These are phyloP conservation scores for Parazoanthus swiftii DNA, from an alignment of 92 coral and sea anemone species.

Conservation along the genomic window DNA sequence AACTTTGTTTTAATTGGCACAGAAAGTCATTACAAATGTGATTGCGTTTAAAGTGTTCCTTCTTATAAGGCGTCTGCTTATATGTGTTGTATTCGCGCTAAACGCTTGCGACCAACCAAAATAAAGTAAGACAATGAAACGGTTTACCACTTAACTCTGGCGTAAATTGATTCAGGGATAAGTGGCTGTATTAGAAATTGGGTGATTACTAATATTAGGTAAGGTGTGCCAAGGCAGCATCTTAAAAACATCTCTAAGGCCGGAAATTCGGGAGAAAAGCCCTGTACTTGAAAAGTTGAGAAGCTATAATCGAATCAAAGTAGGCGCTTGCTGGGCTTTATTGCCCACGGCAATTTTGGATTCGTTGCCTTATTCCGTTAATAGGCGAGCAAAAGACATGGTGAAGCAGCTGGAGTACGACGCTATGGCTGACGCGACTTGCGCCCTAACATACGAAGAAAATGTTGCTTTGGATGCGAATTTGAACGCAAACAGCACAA, in stretches of 20 bases:
- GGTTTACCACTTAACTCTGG: background rate
- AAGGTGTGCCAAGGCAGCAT: conserved; percentile 1
- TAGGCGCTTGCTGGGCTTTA: conserved; percentile 18
- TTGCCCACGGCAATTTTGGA: conserved; percentile 31
- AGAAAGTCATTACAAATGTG: background rate
- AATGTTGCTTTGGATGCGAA: conserved; percentile 26
- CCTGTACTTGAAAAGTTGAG: background rate
- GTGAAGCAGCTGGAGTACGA: conserved; percentile 26
- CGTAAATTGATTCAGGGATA: conserved; percentile 17
- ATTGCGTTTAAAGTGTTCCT: background rate
- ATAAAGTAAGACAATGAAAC: background rate
- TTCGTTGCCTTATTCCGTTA: background rate
- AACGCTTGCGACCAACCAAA: conserved; percentile 17
- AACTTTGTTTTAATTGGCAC: background rate
- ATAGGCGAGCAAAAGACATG: background rate
- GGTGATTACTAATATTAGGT: background rate
- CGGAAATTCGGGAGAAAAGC: background rate
- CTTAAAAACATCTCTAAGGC: background rate
- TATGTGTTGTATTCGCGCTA: conserved; percentile 2
- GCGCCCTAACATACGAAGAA: conserved; percentile 17
- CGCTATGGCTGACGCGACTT: conserved; percentile 23
- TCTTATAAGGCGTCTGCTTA: conserved; percentile 1
- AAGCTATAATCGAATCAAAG: background rate
- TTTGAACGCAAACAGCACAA: conserved; percentile 6
- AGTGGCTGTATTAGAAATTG: background rate